Percentiles rank a stretch among this genome's conserved stretches.
phyloP scores from a whole-genome alignment of 2,888 invertebrate genomes.

The Dynastes grantii region DNA sequence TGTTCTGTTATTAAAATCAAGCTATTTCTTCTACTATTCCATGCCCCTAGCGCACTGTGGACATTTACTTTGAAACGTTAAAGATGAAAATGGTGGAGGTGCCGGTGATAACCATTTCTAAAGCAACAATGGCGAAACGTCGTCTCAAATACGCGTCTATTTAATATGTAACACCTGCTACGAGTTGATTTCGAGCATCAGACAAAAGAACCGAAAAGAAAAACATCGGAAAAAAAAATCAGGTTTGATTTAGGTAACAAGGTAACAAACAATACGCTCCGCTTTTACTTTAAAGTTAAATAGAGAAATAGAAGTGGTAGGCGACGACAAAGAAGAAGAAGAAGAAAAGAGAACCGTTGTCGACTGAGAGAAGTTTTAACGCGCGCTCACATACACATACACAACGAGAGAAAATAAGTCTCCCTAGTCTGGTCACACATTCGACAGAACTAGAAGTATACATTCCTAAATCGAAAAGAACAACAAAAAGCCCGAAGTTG shows the following conservation, averaged over 20 bases:
- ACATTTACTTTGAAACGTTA: too few relatives aligned
- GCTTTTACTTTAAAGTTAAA: conserved; percentile 55
- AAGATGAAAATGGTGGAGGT: too few relatives aligned
- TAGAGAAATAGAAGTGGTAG: conserved; percentile 33
- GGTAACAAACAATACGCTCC: conserved; percentile 51
- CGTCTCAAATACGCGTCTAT: not conserved
- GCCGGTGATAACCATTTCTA: too few relatives aligned
- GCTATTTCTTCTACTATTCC: not conserved
- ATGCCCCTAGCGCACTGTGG: too few relatives aligned
- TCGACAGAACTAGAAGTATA: conserved; percentile 61
- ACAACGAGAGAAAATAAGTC: conserved; percentile 55
- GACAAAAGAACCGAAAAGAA: not conserved
- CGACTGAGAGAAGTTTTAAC: conserved; percentile 40
- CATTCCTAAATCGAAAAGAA: conserved; percentile 66
- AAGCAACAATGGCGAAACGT: not conserved
- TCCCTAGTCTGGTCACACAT: conserved; percentile 65
- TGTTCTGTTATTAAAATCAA: too few relatives aligned
- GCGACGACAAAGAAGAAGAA: not conserved
- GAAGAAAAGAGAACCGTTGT: not conserved
- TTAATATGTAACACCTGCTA: conserved; percentile 7
- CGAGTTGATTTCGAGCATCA: not conserved
- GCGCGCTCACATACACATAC: conserved; percentile 12
- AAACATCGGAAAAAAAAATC: conserved; percentile 18
- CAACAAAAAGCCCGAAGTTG: conserved; percentile 66
- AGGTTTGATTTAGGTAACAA: conserved; percentile 49